Evolutionary conservation across 2,888 invertebrate species (phyloP).

Genomic region (Agonopterix subpropinquella): DNA sequence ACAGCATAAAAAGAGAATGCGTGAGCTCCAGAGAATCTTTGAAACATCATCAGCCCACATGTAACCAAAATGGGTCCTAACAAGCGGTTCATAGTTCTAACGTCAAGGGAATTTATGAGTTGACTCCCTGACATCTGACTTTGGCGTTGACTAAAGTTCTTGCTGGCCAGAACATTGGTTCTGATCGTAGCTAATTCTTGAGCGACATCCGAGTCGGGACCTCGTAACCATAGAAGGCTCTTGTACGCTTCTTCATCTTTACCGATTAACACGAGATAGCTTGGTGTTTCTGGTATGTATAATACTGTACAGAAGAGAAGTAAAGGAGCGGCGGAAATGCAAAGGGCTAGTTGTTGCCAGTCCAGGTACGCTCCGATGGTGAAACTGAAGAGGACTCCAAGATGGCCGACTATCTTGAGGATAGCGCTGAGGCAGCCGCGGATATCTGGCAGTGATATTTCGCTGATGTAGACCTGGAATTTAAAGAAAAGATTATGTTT

Average conservation of each 20-base stretch:
- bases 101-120: constrained; percentile 56
- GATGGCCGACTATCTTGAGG: constrained; percentile 89
- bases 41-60: constrained; percentile 92
- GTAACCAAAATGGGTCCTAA: constrained; percentile 87
- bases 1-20: constrained; percentile 92
- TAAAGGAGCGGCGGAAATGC: constrained; percentile 86
- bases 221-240: constrained; percentile 88
- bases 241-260: constrained; percentile 79
- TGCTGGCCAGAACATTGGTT: constrained; percentile 78
- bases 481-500: constrained; percentile 2
- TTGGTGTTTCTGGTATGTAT: constrained; percentile 92
- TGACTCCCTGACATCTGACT: constrained; percentile 62
- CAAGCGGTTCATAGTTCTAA: constrained; percentile 62
- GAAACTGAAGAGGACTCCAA: constrained; percentile 90
- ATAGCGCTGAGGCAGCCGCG: constrained; percentile 91
- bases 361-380: constrained; percentile 88
- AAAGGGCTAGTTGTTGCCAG: constrained; percentile 89
- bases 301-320: constrained; percentile 85
- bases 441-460: constrained; percentile 91
- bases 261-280: constrained; percentile 86
- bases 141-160: constrained; percentile 66
- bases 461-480: constrained; percentile 89
- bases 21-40: constrained; percentile 88
- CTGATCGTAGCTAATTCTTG: constrained; percentile 83
- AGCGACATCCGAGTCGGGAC: constrained; percentile 85